Base-by-base conservation (phyloP, 2,888 invertebrate genomes). In the Cataglyphis cursor region DNA sequence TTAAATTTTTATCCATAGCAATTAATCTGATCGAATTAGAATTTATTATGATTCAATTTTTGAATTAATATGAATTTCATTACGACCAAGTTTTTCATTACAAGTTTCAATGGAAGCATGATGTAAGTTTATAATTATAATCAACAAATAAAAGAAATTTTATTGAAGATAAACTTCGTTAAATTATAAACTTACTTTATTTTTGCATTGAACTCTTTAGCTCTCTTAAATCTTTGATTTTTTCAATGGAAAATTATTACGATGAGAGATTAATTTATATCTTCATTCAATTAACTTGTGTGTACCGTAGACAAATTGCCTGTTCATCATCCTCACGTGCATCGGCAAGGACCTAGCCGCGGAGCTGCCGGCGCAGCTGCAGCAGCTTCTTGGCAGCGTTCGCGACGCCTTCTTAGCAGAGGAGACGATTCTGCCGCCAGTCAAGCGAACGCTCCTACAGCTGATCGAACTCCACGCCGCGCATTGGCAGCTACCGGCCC, bases 391-490 rank as follows among this genome's bases (percentile, higher is more conserved):
- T 93, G 96, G 97, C 24, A 96, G 97, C 85, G 97, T 98, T 61
- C 96, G 98, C 78, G 98, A 98, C 95, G 98, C 98, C 10, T 98
- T 98, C 95, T 96, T 98, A 90, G 97, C 96, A 93, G 96, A 97
- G 18, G 96, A 96, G 61, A 96, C 96, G 48, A 97, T 97, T 24
- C 96, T 97, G 70, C 97, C 97, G 3, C 96, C 97, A 88, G 97
- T 98, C 86, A 96, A 98, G 90, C 97, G 98, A 94, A 98, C 98
- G 1, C 96, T 99, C 83, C 96, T 98, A 86, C 98, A 99, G 95
- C 96, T 99, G 82, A 98, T 99, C 90, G 99, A 99, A 95, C 96
- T 98, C 81, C 98, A 98, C 95, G 98, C 98, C 1, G 97, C 98
- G 0, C 97, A 97, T 94, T 99, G 98, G 98, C 98, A 98, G 94